These are phyloP conservation scores for Hepsetus odoe DNA, from an alignment of 2,113 vertebrate species.

Conservation along the genomic window DNA sequence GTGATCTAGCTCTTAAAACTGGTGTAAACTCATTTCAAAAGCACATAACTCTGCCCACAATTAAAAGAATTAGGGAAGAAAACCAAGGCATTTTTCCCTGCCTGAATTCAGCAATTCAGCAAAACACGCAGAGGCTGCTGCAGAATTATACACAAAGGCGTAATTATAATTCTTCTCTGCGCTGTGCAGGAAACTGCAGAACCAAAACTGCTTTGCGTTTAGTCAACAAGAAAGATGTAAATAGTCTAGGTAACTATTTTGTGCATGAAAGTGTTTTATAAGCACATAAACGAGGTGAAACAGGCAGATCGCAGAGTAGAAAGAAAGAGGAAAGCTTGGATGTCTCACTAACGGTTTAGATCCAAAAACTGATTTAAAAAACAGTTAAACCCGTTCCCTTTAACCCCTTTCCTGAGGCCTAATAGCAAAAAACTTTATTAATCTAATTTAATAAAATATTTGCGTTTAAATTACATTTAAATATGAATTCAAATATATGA, in stretches of 20 bases:
- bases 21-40: slow-evolving; percentile 1
- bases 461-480: no score
- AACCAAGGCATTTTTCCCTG: slow-evolving; percentile 26
- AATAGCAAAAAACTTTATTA: no score
- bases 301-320: slow-evolving; percentile 12
- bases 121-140: slow-evolving; percentile 42
- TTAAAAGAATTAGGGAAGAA: slow-evolving; percentile 36
- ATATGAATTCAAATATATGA: no score
- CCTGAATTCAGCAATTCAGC: slow-evolving; percentile 53
- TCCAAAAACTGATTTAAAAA: no score
- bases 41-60: slow-evolving; percentile 24
- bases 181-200: slow-evolving; percentile 39
- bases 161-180: slow-evolving; percentile 53
- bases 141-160: slow-evolving; percentile 42
- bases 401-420: no score
- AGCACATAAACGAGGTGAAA: slow-evolving; percentile 10
- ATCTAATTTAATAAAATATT: no score
- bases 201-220: slow-evolving; percentile 47
- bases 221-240: slow-evolving; percentile 5
- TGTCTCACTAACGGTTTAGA: no score
- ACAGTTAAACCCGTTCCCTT: no score
- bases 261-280: slow-evolving; percentile 14
- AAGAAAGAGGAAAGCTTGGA: no score
- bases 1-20: no score
- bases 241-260: slow-evolving; percentile 23